Base-by-base conservation (phyloP, 2,888 invertebrate genomes). In the Antitype chi region DNA sequence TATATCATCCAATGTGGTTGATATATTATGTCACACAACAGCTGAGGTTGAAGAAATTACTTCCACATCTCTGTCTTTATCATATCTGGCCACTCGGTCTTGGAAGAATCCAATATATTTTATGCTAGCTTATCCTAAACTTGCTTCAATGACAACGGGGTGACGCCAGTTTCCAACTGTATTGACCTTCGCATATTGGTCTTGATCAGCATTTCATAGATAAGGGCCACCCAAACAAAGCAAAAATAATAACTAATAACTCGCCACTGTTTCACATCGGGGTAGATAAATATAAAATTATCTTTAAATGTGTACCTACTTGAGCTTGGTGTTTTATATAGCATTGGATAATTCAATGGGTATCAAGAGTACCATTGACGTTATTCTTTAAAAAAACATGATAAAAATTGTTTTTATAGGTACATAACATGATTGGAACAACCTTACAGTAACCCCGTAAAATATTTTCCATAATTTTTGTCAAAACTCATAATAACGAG, bases 371-470 rank as follows among this genome's bases (percentile, higher is more conserved):
- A 23, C 11, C 70, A 79, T 47, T 53, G 32, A 79, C 69, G 53
- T 32, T 68, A 6, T 17, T 72, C 23, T 43, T 25, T 25, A 71
- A 49, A 60, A 38, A 47, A 73, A 47, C 47, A 49, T 55, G 74
- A 77, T 62, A 74, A 60, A 60, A 9, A 25, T 38, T 74, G 52
- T 73, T 76, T 55, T 74, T 57, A 6, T 73, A 55, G 74, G 73
- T 74, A 57, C 57, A 49, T 25, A 32, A 53, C 1, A 8, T 47
- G 78, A 66, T 75, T 47, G 64, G 28, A n/a, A 53, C 38, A 63
- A 78, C 38, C 59, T 62, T 52, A 43, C 59, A 23, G 9, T 60
- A 74, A 49, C 47, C 49, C 49, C 74, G 38, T 59, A 38, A 25
- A 49, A 49, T 77, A 52, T 59, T 75, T 76, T 59, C 74, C 78